Percentiles rank a stretch among this genome's conserved stretches.
Conservation (phyloP, 2,113 vertebrate species). For the Cottus gobio region DNA sequence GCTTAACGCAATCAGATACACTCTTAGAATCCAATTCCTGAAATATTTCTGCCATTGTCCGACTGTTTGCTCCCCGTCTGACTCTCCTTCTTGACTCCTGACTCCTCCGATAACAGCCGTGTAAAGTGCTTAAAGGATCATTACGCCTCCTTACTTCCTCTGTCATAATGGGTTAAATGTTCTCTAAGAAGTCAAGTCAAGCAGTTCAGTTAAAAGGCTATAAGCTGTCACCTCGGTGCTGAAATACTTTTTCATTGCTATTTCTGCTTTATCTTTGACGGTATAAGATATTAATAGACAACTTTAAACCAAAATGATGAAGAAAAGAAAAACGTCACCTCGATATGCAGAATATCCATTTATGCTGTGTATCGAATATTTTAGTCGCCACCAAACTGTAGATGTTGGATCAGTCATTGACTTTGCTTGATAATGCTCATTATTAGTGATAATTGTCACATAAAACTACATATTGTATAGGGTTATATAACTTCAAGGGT, state of each 20-base stretch:
- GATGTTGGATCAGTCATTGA: background rate
- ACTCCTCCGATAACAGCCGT: constrained; percentile 70
- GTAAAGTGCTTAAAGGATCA: constrained; percentile 82
- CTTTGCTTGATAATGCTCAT: constrained; percentile 4
- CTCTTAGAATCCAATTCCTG: constrained; percentile 76
- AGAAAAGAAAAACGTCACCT: constrained; percentile 1
- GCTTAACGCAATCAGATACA: constrained; percentile 69
- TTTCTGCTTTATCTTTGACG: constrained; percentile 16
- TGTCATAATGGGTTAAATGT: constrained; percentile 79
- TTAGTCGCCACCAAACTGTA: background rate
- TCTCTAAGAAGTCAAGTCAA: constrained; percentile 40
- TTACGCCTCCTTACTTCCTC: constrained; percentile 78
- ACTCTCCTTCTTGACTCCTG: constrained; percentile 61
- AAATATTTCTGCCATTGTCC: constrained; percentile 73
- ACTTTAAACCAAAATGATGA: constrained; percentile 1
- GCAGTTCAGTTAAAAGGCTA: constrained; percentile 63
- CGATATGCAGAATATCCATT: background rate
- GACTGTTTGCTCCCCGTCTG: constrained; percentile 58
- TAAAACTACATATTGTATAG: background rate
- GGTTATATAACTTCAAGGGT: background rate
- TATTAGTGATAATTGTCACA: background rate
- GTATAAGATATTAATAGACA: constrained; percentile 13
- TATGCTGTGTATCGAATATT: background rate
- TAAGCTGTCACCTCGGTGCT: constrained; percentile 34
- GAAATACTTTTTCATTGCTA: constrained; percentile 66